Base-by-base conservation (phyloP, 2,888 invertebrate genomes). In the Clanis bilineata region DNA sequence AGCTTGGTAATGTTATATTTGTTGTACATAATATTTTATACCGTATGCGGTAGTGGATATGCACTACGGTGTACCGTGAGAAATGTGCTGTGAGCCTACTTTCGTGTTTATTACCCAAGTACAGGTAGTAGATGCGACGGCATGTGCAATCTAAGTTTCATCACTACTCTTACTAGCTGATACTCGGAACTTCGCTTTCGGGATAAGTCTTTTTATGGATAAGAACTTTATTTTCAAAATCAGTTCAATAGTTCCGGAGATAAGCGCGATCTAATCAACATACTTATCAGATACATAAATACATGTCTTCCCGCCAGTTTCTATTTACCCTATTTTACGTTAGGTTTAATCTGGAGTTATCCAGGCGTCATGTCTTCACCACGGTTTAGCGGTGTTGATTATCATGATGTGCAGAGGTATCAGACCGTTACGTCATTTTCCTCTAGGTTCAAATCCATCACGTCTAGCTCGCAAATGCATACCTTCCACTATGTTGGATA, bases 381-480 rank as follows among this genome's bases (percentile, higher is more conserved):
- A 32, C 32, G 18, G 51, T 32, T 18, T 28, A 18, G 18, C 18
- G 18, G 9, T 9, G 51, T 28, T 32, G 15, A 18, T 32, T 18
- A 51, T 45, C 23, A 10, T n/a, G 47, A 25, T 23, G 25, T 12
- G n/a, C 32, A 18, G 15, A 18, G 15, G 51, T 18, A 51, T 9
- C 18, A 51, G 51, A 51, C 51, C 51, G 32, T 51, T 51, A 51
- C 51, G 32, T 32, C 4, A 51, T 51, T 51, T 51, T 51, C 51
- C 51, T 18, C 51, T 51, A 9, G 51, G 32, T 18, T 51, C 32
- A 6, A 59, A 55, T 62, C 41, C 62, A 56, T 61, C 41, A 61
- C 67, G 65, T 62, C 62, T 63, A 62, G 45, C 43, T 45, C 54
- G 15, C 9, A 57, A 15, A 28, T 15, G 15, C 12, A 10, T 10